These are phyloP conservation scores for Apoderus coryli DNA, from an alignment of 2,888 invertebrate genomes.

Conservation along the genomic window DNA sequence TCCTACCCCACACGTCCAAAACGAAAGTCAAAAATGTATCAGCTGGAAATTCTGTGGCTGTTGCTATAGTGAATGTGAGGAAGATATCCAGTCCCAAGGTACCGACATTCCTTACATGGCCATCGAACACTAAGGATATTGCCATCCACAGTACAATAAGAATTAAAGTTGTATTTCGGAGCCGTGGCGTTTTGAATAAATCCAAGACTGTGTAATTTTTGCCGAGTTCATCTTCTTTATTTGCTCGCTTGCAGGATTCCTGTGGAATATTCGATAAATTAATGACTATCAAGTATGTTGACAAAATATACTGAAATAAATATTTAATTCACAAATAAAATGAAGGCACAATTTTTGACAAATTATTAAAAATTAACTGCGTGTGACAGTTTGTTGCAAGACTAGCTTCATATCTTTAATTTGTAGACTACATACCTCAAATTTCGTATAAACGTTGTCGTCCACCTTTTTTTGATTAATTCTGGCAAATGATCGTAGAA, in stretches of 20 bases:
- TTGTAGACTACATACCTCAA: conserved; percentile 41
- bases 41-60: conserved; percentile 71
- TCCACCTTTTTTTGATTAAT: conserved; percentile 64
- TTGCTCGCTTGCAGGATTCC: conserved; percentile 52
- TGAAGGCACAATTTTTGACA: too few species aligned
- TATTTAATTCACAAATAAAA: too few species aligned
- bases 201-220: conserved; percentile 65
- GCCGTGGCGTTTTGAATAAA: conserved; percentile 61
- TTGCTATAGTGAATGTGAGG: conserved; percentile 70
- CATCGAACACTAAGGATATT: conserved; percentile 77
- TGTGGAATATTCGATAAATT: conserved; percentile 29
- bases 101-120: conserved; percentile 77
- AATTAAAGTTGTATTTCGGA: conserved; percentile 61
- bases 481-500: conserved; percentile 65
- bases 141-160: conserved; percentile 80
- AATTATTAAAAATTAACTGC: not conserved
- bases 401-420: too few species aligned
- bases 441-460: conserved; percentile 56
- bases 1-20: conserved; percentile 66
- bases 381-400: too few species aligned
- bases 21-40: conserved; percentile 66
- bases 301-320: conserved; percentile 3
- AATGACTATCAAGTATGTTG: not conserved
- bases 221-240: conserved; percentile 55
- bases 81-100: conserved; percentile 72